Percentiles rank a stretch among this genome's conserved stretches.
Evolutionary conservation across 2,888 invertebrate genomes (phyloP).

Genomic region (Matsumyia berberina): DNA sequence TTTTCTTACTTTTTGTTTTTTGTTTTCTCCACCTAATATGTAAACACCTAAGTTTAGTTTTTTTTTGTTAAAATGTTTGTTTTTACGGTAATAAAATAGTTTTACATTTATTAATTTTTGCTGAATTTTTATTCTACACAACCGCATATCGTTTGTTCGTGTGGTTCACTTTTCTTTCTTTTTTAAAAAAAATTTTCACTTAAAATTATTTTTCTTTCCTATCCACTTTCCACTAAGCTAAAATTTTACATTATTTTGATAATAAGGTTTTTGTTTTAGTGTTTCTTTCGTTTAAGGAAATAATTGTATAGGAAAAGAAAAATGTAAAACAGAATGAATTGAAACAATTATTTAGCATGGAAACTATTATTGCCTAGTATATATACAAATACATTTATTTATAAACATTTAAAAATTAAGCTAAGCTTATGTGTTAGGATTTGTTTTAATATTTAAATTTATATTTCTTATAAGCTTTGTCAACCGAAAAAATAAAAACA

Average conservation of each 20-base stretch:
- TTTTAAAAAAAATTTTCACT: constrained; percentile 38
- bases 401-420: constrained; percentile 72
- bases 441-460: constrained; percentile 55
- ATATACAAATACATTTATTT: constrained; percentile 72
- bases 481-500: constrained; percentile 39
- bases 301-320: constrained; percentile 15
- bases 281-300: constrained; percentile 69
- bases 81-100: constrained; percentile 69
- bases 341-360: constrained; percentile 67
- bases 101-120: constrained; percentile 46
- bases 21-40: constrained; percentile 46
- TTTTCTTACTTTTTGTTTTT: constrained; percentile 42
- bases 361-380: constrained; percentile 72
- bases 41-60: constrained; percentile 53
- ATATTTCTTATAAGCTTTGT: constrained; percentile 49
- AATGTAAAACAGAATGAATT: constrained; percentile 24
- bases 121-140: constrained; percentile 75
- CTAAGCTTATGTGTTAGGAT: constrained; percentile 75
- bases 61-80: constrained; percentile 22
- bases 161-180: constrained; percentile 64
- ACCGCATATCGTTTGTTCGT: constrained; percentile 76
- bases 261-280: constrained; percentile 76
- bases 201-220: constrained; percentile 39
- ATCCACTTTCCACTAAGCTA: constrained; percentile 42
- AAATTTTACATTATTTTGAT: constrained; percentile 74